phyloP scores from a whole-genome alignment of 2,888 invertebrate genomes.

The Scaptomyza reducta region DNA sequence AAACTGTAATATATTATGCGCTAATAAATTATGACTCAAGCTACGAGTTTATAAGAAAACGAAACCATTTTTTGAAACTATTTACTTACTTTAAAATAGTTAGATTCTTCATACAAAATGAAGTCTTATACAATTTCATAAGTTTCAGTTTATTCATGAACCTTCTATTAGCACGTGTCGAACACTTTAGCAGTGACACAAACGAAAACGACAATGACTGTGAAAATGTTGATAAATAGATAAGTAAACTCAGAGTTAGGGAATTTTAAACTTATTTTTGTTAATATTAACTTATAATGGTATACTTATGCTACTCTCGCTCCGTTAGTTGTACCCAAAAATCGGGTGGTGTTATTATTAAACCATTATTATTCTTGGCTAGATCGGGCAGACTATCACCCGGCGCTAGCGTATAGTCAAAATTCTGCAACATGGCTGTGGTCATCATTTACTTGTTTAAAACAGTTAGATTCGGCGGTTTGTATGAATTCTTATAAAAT shows the following conservation, averaged over 20 bases:
- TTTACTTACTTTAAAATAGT: too few relatives aligned
- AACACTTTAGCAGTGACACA: neutral
- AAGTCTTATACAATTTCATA: neutral
- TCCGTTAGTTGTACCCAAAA: conserved; percentile 86
- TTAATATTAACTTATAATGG: neutral
- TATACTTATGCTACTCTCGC: conserved; percentile 37
- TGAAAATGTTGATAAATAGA: neutral
- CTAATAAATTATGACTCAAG: conserved; percentile 49
- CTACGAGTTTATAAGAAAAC: neutral
- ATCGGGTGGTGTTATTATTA: conserved; percentile 86
- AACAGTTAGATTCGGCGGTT: too few relatives aligned
- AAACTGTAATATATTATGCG: conserved; percentile 37
- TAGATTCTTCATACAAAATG: neutral
- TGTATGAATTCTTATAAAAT: neutral
- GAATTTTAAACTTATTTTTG: neutral
- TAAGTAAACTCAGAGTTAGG: neutral
- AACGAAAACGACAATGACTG: neutral
- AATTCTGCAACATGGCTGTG: too few relatives aligned
- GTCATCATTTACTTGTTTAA: too few relatives aligned
- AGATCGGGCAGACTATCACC: conserved; percentile 85
- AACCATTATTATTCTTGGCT: conserved; percentile 84
- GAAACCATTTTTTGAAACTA: neutral
- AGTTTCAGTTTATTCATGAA: neutral
- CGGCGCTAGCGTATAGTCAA: too few relatives aligned
- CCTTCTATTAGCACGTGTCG: neutral